Evolutionary conservation across 2,797 vertebrate genomes (phyloP).

Genomic region (Acanthiza pusilla): DNA sequence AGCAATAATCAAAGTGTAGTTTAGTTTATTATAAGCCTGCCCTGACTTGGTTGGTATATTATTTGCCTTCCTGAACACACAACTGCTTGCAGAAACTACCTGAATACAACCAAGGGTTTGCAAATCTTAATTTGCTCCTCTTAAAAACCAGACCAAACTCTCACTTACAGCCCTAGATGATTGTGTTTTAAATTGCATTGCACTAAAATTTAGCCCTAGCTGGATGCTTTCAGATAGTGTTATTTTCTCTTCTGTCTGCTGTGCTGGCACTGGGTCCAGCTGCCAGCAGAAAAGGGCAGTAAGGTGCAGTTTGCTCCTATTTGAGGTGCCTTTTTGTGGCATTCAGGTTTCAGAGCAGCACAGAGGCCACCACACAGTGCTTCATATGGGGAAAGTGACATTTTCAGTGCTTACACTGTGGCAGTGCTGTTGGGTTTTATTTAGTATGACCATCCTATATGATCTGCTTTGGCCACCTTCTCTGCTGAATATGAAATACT

Average conservation of each 20-base stretch:
- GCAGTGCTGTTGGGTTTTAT: neutral
- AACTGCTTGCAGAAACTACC: neutral
- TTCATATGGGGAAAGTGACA: neutral
- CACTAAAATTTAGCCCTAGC: neutral
- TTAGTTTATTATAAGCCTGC: neutral
- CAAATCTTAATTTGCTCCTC: neutral
- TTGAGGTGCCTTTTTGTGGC: neutral
- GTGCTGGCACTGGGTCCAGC: neutral
- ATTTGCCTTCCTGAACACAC: neutral
- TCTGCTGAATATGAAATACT: neutral
- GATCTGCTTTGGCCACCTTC: neutral
- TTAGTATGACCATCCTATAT: too few relatives aligned
- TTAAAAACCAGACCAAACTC: neutral
- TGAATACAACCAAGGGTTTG: neutral
- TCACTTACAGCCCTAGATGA: neutral
- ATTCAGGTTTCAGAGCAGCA: neutral
- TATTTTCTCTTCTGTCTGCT: neutral
- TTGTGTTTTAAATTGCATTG: neutral
- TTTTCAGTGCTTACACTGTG: neutral
- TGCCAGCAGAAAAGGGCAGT: neutral
- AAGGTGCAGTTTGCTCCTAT: neutral
- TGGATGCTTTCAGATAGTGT: neutral
- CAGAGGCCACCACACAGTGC: neutral
- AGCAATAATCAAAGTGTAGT: slow-evolving; percentile 1
- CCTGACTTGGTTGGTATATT: neutral